Conservation (phyloP, 2,888 invertebrate genomes). For the Apamea crenata region DNA sequence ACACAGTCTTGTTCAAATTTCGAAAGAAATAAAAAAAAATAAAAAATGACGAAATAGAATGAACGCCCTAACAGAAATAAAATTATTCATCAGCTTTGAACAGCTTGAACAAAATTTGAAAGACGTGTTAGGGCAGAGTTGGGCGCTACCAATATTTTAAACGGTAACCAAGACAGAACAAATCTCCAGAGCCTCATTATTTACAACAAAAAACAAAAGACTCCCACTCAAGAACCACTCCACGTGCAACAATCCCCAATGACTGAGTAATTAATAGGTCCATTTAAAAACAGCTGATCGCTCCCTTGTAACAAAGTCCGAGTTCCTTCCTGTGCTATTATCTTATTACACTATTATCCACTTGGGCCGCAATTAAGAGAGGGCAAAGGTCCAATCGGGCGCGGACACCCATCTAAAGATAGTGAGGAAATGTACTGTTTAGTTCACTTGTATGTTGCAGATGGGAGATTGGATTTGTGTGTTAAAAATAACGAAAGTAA, state of each 20-base stretch:
- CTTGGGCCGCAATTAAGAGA: slow-evolving; percentile 76
- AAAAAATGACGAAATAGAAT: no score
- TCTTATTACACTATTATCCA: slow-evolving; percentile 79
- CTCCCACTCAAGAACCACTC: slow-evolving; percentile 6
- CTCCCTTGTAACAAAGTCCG: slow-evolving; percentile 60
- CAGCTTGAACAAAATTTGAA: neutral
- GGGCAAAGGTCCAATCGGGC: slow-evolving; percentile 72
- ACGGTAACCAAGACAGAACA: slow-evolving; percentile 12
- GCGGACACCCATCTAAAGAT: slow-evolving; percentile 46
- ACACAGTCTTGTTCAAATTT: no score
- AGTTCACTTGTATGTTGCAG: slow-evolving; percentile 30
- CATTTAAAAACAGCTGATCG: slow-evolving; percentile 72
- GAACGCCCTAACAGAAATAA: neutral
- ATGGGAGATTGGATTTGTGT: slow-evolving; percentile 6
- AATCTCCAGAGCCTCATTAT: neutral
- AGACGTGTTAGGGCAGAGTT: no score
- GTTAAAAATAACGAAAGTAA: neutral
- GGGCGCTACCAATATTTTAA: neutral
- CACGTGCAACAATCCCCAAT: slow-evolving; percentile 37
- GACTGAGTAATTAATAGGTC: slow-evolving; percentile 51
- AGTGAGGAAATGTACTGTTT: slow-evolving; percentile 46
- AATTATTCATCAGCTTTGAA: neutral
- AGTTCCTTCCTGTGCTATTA: slow-evolving; percentile 73
- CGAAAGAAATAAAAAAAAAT: no score
- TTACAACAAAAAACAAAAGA: slow-evolving; percentile 19